Base-by-base conservation (phyloP, 2,113 vertebrate species). In the Sclerurus mexicanus region DNA sequence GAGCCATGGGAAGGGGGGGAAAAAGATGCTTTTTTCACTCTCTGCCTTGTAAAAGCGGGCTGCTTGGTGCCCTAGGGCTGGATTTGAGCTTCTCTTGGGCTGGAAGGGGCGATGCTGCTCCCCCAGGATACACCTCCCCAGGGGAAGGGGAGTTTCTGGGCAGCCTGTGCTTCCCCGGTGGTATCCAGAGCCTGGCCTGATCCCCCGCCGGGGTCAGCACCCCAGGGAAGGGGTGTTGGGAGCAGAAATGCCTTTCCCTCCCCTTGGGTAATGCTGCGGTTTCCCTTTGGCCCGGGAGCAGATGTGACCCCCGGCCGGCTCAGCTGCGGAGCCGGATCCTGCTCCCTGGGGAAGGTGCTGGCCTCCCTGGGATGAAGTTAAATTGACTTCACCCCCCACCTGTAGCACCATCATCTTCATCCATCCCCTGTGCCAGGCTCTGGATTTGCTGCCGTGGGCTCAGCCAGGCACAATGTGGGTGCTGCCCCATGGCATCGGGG, bases 401-500 rank as follows among this genome's bases (percentile, higher is more conserved):
- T 85, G 30, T 25, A 80, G 44, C 67, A n/a, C 18, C 10, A 9
- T 11, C 9, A 19, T 17, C 30, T 71, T 63, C 12, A 23, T 20
- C 23, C 9, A 16, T n/a, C 12, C 44, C 33, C 35, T 19, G 21
- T 11, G 9, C 42, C 17, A n/a, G 30, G n/a, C 17, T 58, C 42
- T 5, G 5, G 4, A 11, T 77, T 68, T 35, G 56, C 40, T 25
- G 64, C 40, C 0, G 1, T 5, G 35, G 52, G 50, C 8, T 84
- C 6, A 1, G 63, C 39, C 22, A 12, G 25, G 35, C 19, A 2
- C 1, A 6, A 17, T 15, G 7, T 44, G 42, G 55, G 40, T 44
- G 33, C 75, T 78, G 2, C 30, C 23, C 7, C 0, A 0, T 21
- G 60, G 49, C 23, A 10, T 2, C 0, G 8, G 37, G 33, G 22